Conservation (phyloP, 2,888 invertebrate species). For the Diarsia mendica region DNA sequence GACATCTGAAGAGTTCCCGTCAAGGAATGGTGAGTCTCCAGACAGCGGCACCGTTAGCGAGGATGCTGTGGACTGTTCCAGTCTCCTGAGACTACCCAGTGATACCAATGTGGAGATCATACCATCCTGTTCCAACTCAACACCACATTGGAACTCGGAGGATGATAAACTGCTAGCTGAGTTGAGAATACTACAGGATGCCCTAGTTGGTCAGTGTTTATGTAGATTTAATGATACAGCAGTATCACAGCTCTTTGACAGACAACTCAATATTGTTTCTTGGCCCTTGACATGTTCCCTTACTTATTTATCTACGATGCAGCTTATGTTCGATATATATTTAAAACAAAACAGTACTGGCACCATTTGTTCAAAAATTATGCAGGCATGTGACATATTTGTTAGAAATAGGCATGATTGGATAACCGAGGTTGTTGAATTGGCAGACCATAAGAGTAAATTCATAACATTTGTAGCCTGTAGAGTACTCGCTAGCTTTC, state of each 20-base stretch:
- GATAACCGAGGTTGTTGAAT: conserved; percentile 95
- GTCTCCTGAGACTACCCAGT: conserved; percentile 81
- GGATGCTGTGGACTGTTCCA: conserved; percentile 88
- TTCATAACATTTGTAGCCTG: conserved; percentile 95
- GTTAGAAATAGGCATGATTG: conserved; percentile 95
- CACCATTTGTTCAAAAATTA: conserved; percentile 94
- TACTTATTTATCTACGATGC: conserved; percentile 95
- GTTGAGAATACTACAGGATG: conserved; percentile 91
- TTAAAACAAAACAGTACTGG: conserved; percentile 95
- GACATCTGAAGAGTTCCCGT: conserved; percentile 83
- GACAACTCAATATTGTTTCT: conserved; percentile 87
- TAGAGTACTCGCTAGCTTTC: conserved; percentile 94
- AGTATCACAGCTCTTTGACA: conserved; percentile 93
- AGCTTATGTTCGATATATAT: conserved; percentile 95
- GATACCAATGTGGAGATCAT: conserved; percentile 80
- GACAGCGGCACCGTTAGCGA: conserved; percentile 89
- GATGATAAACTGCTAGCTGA: conserved; percentile 87
- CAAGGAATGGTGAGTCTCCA: conserved; percentile 86
- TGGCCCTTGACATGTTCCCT: conserved; percentile 90
- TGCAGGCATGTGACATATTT: conserved; percentile 94
- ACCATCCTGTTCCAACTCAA: conserved; percentile 84
- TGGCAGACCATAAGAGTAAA: conserved; percentile 94
- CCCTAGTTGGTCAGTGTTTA: conserved; percentile 94
- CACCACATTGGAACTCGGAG: conserved; percentile 80
- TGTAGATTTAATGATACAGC: conserved; percentile 94